phyloP scores from a whole-genome alignment of 2,888 invertebrate species.

The Eulithis testata region DNA sequence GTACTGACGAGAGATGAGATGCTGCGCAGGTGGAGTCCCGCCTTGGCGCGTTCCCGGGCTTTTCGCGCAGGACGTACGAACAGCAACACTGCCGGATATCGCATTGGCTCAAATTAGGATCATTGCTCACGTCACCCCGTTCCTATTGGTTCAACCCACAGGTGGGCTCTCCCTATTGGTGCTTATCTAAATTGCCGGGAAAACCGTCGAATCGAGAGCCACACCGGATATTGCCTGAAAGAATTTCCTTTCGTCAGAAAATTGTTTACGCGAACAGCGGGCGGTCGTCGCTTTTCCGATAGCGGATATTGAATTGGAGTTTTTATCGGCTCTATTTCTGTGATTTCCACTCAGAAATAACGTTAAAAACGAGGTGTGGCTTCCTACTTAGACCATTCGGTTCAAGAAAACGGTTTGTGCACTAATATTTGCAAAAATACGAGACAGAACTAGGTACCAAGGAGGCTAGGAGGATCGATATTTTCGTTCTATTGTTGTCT shows the following conservation, averaged over 20 bases:
- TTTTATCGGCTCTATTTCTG: conserved; percentile 54
- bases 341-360: conserved; percentile 53
- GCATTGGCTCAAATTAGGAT: conserved; percentile 71
- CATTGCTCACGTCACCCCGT: conserved; percentile 57
- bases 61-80: conserved; percentile 75
- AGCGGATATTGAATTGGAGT: conserved; percentile 72
- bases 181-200: conserved; percentile 62
- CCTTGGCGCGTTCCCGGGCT: conserved; percentile 76
- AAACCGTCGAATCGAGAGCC: conserved; percentile 62
- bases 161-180: conserved; percentile 56
- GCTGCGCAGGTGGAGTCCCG: conserved; percentile 75
- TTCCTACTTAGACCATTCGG: neutral
- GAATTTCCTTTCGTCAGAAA: conserved; percentile 79
- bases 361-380: conserved; percentile 34
- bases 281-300: conserved; percentile 62
- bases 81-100: conserved; percentile 66
- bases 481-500: conserved; percentile 47
- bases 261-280: conserved; percentile 75
- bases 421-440: neutral
- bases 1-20: conserved; percentile 65
- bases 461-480: conserved; percentile 53
- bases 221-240: conserved; percentile 75
- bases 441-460: no score
- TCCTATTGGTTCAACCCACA: conserved; percentile 59
- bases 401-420: neutral